Evolutionary conservation across 2,888 invertebrate species (phyloP).

Genomic region (Tenthredo scrophulariae): DNA sequence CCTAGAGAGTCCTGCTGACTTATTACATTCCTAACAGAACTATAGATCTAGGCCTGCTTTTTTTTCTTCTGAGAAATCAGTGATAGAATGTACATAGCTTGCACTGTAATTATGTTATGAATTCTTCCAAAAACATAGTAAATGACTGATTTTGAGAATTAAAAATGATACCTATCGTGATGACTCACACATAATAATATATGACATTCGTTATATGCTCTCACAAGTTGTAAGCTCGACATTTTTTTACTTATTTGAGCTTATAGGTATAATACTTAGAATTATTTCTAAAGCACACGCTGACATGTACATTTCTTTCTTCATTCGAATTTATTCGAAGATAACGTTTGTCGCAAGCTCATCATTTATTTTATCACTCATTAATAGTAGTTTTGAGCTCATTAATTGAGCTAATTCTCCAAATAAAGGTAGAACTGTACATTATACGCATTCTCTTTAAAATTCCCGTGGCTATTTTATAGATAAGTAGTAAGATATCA

Average conservation of each 20-base stretch:
- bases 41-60: background rate
- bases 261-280: background rate
- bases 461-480: background rate
- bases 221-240: background rate
- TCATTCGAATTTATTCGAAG: background rate
- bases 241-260: background rate
- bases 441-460: slow-evolving; percentile 8
- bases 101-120: background rate
- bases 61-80: background rate
- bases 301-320: slow-evolving; percentile 35
- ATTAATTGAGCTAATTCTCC: background rate
- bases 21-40: background rate
- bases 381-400: background rate
- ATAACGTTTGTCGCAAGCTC: background rate
- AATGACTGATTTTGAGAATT: background rate
- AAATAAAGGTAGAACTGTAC: slow-evolving; percentile 33
- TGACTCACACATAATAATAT: background rate
- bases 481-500: background rate
- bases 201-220: background rate
- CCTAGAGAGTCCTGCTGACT: background rate
- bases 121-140: background rate
- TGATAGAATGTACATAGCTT: background rate
- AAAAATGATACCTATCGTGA: slow-evolving; percentile 29
- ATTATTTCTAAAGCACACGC: slow-evolving; percentile 13
- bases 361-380: background rate